Base-by-base conservation (phyloP, 2,113 vertebrate genomes). In the Psilopogon haemacephalus region DNA sequence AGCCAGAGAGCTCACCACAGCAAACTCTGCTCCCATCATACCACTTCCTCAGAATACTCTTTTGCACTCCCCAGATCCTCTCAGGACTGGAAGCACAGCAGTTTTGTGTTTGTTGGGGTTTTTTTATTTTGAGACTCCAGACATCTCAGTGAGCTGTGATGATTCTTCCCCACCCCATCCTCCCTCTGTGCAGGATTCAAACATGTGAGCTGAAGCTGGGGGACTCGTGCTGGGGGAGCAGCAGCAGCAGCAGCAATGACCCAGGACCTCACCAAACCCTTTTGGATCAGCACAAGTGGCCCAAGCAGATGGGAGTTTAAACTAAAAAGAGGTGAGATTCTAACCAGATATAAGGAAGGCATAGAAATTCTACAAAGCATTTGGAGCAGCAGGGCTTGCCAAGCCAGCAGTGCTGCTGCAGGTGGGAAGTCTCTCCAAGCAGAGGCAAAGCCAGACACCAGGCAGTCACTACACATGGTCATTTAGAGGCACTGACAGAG, bases 31-130 rank as follows among this genome's bases (percentile, higher is more conserved):
- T 72, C 59, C 60, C 56, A 54, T 62, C 40, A 62, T 42, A 38
- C 32, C 0, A 0, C 18, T 46, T 13, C 67, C 24, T 30, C 10
- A 1, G 4, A 62, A 18, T 12, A 42, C 10, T 1, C 27, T 16
- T 27, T 16, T 5, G 11, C 70, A 54, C 50, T 91, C 50, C 78
- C 7, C 26, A 33, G 17, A 7, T 11, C 6, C 37, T 23, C 64
- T 12, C 28, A 24, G 58, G 23, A 42, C 50, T 30, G 35, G 15
- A 55, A 58, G 30, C 65, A 70, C 65, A 26, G 13, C 14, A 23
- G 8, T 14, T n/a, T n/a, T n/a, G n/a, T n/a, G n/a, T n/a, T n/a
- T n/a, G n/a, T n/a, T n/a, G n/a, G n/a, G n/a, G n/a, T n/a, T 6
- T 55, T 63, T 32, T n/a, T 16, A 12, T 37, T 0, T 46, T 37